phyloP scores from a whole-genome alignment of 2,113 vertebrate species.

The Acrocephalus kingi region DNA sequence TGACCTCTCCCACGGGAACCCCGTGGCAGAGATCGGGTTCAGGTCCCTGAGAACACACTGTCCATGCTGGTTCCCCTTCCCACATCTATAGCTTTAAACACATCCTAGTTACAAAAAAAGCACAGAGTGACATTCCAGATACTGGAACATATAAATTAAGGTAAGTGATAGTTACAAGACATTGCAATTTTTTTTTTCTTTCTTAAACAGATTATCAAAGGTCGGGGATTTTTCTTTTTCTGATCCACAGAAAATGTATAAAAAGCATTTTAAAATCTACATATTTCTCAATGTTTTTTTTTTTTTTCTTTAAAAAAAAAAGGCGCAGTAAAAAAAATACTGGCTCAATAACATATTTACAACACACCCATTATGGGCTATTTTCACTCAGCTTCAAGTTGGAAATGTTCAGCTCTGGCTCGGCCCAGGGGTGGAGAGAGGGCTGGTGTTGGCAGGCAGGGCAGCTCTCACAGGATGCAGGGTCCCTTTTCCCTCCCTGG shows the following conservation, averaged over 20 bases:
- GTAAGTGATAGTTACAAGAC: slow-evolving; percentile 73
- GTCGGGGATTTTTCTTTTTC: slow-evolving; percentile 61
- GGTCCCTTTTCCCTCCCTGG: not conserved
- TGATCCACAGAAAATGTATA: slow-evolving; percentile 81
- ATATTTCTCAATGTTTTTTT: not conserved
- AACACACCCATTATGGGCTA: slow-evolving; percentile 93
- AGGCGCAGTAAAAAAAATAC: slow-evolving; percentile 93
- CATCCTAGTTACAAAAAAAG: slow-evolving; percentile 56
- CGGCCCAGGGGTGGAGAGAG: not conserved
- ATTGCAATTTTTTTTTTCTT: slow-evolving; percentile 46
- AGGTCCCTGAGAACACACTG: slow-evolving; percentile 89
- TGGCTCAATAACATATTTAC: slow-evolving; percentile 85
- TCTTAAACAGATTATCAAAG: slow-evolving; percentile 70
- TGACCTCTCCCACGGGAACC: slow-evolving; percentile 73
- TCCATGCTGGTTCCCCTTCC: slow-evolving; percentile 43
- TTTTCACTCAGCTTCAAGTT: slow-evolving; percentile 73
- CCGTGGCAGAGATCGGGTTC: slow-evolving; percentile 81
- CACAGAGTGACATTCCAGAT: slow-evolving; percentile 80
- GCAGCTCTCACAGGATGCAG: rapidly evolving
- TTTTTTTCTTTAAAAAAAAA: not conserved
- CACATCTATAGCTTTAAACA: slow-evolving; percentile 47
- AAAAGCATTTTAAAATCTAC: slow-evolving; percentile 67
- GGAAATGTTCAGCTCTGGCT: slow-evolving; percentile 48
- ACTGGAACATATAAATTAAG: slow-evolving; percentile 87
- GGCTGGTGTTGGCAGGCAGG: not conserved